Percentiles rank a stretch among this genome's conserved stretches.
Conservation (phyloP, 1,140 invertebrate genomes). For the Drosophila pruinosa region DNA sequence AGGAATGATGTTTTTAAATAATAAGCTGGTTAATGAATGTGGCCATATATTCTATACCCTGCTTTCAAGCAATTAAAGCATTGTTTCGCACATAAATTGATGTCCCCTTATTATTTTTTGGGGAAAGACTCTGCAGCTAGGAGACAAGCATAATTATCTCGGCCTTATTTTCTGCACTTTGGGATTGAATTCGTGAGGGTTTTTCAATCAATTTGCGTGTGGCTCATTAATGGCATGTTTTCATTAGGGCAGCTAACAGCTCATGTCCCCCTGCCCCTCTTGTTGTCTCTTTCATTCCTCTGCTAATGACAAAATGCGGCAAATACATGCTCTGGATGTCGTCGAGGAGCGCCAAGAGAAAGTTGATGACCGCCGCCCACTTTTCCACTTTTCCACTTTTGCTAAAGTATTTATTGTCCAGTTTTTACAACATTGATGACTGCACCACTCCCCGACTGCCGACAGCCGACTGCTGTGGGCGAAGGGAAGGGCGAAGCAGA, state of each 20-base stretch:
- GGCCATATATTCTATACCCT: not conserved
- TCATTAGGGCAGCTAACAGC: not conserved
- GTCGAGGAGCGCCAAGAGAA: constrained; percentile 3
- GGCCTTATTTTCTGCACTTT: not conserved
- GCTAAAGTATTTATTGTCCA: constrained; percentile 30
- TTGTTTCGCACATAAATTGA: not conserved
- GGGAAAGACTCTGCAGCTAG: not conserved
- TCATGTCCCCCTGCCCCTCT: not conserved
- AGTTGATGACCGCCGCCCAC: constrained; percentile 23
- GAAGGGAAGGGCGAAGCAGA: not conserved
- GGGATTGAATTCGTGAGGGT: constrained; percentile 16
- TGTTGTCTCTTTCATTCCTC: not conserved
- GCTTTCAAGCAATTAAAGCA: not conserved
- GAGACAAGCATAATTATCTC: constrained; percentile 3
- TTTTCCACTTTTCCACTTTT: too few relatives aligned
- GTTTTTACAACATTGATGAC: constrained; percentile 36
- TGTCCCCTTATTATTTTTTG: not conserved
- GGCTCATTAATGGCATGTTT: constrained; percentile 14
- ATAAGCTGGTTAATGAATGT: too few relatives aligned
- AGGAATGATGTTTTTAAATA: too few relatives aligned
- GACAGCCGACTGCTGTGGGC: not conserved
- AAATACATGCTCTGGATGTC: constrained; percentile 2
- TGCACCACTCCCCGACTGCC: not conserved
- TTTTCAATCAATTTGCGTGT: constrained; percentile 32
- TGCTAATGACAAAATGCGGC: constrained; percentile 47